Conservation (phyloP, 2,888 invertebrate genomes). For the Drosophila nr. medialis region DNA sequence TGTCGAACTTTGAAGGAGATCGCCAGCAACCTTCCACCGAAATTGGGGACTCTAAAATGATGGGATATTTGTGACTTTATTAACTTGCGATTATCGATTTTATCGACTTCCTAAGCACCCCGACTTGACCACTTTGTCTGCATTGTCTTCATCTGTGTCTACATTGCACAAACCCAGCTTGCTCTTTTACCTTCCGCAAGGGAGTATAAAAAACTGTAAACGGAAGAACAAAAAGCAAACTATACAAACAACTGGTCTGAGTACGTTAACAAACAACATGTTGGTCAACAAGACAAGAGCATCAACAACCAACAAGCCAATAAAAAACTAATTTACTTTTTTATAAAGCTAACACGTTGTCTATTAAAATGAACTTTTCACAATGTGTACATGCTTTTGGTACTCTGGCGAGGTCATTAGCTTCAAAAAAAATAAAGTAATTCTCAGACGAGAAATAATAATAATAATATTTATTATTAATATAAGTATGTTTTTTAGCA, state of each 20-base stretch:
- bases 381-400: not conserved
- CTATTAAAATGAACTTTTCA: not conserved
- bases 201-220: not conserved
- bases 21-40: not conserved
- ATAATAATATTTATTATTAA: not conserved
- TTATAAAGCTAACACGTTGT: not conserved
- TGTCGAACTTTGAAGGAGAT: not conserved
- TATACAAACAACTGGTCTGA: not conserved
- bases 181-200: not conserved
- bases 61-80: not conserved
- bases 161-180: not conserved
- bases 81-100: not conserved
- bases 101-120: not conserved
- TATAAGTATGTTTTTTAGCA: not conserved
- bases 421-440: not conserved
- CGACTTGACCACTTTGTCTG: not conserved
- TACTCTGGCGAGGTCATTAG: not conserved
- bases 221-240: not conserved
- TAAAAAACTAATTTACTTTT: not conserved
- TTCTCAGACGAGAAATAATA: not conserved
- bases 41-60: not conserved
- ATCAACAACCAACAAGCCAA: not conserved
- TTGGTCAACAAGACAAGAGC: not conserved
- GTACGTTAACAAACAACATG: not conserved
- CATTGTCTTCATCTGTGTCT: no score